Base-by-base conservation (phyloP, 2,888 invertebrate species). In the Drosophila macrospina region DNA sequence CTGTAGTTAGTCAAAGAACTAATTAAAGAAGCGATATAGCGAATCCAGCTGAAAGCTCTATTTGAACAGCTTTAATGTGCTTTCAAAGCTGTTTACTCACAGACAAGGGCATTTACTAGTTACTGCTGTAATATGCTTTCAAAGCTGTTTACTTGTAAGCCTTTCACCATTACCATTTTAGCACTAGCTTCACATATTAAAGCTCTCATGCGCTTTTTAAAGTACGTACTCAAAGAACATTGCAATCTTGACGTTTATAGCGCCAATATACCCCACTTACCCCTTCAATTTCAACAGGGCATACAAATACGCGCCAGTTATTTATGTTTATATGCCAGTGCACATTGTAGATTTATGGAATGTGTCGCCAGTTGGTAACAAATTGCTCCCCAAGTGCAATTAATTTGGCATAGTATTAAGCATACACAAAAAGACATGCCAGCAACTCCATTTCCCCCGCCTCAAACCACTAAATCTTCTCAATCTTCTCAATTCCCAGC, bases 281-380 rank as follows among this genome's bases (percentile, higher is more conserved):
- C 0, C n/a, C 0, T 2, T 3, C n/a, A 2, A 15, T 34, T 6
- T 15, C 1, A 37, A 30, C 37, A 55, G 48, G 41, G 65, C 10
- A 61, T 42, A 13, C 28, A 36, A 44, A 42, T 44, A 44, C 56
- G 39, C 54, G 39, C 6, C 57, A 62, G 72, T 71, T 77, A 72
- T 75, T 72, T 72, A 78, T 55, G 78, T 51, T 66, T 59, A 66
- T 66, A 13, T 59, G 61, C 61, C 74, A 51, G 42, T 52, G 65
- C 65, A 57, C 74, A 78, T 62, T 41, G 52, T 36, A 74, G 65
- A 78, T 76, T 78, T 78, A 76, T 76, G 75, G 78, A 77, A 74
- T 74, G 74, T 74, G 78, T 78, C 74, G 44, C 36, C 48, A 28
- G 62, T 63, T 68, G 63, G 60, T 54, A 70, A 76, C 73, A 79